These are phyloP conservation scores for Pyrrhia umbra DNA, from an alignment of 2,888 invertebrate genomes.

Conservation along the genomic window DNA sequence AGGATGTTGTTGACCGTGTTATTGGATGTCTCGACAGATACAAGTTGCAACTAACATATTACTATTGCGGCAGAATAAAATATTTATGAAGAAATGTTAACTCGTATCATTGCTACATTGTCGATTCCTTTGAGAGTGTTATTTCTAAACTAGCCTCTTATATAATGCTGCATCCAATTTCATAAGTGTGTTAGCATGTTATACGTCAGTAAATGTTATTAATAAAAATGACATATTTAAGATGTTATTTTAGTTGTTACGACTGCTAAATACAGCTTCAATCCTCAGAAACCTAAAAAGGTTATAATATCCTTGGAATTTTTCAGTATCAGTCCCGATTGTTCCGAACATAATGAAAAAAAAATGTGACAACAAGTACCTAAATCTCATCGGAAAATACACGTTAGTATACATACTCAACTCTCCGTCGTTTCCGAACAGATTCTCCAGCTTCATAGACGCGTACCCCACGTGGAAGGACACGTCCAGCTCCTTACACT, in stretches of 20 bases:
- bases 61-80: background rate
- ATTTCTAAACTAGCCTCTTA: constrained; percentile 21
- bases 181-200: background rate
- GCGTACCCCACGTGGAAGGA: constrained; percentile 92
- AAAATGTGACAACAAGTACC: too few species aligned
- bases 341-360: too few species aligned
- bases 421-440: constrained; percentile 93
- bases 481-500: constrained; percentile 91
- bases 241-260: too few species aligned
- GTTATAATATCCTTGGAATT: too few species aligned
- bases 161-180: constrained; percentile 28
- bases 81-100: constrained; percentile 6
- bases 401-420: constrained; percentile 84
- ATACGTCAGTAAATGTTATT: background rate
- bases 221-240: too few species aligned
- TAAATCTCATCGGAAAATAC: background rate
- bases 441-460: constrained; percentile 91
- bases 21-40: background rate
- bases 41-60: background rate
- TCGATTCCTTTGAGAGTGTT: constrained; percentile 16
- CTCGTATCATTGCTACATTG: constrained; percentile 15
- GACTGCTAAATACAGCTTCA: too few species aligned
- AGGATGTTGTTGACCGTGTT: background rate
- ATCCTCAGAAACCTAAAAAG: too few species aligned
- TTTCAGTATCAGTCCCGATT: too few species aligned